Percentiles rank a stretch among this genome's conserved stretches.
These are phyloP conservation scores for Microctenopoma lineatum DNA, from an alignment of 2,797 vertebrate genomes.

Conservation along the genomic window DNA sequence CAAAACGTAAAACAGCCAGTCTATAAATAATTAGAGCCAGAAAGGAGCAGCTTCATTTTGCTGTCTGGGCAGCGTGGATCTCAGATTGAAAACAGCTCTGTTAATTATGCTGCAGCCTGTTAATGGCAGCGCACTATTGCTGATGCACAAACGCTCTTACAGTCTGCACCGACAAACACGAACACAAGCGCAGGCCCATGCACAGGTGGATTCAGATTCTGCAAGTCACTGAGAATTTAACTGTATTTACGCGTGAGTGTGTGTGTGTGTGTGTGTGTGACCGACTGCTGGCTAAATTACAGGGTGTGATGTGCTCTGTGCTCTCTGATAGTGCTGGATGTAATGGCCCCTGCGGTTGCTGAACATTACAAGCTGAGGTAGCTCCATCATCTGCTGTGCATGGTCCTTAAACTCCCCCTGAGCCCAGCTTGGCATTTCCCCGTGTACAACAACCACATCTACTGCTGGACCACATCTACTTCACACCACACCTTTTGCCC, in stretches of 20 bases:
- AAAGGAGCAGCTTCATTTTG: conserved; percentile 80
- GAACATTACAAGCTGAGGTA: conserved; percentile 81
- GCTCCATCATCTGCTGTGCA: conserved; percentile 65
- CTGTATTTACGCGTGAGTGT: conserved; percentile 46
- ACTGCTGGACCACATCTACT: conserved; percentile 43
- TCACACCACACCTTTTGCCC: conserved; percentile 43
- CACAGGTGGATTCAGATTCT: conserved; percentile 62
- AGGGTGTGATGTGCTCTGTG: conserved; percentile 84
- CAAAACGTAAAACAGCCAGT: conserved; percentile 80
- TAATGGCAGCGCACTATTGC: conserved; percentile 68
- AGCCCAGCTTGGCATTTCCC: conserved; percentile 59
- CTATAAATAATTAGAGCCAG: conserved; percentile 84
- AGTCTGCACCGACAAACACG: conserved; percentile 34
- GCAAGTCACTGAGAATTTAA: conserved; percentile 58
- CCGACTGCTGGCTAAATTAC: conserved; percentile 81
- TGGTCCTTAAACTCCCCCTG: conserved; percentile 44
- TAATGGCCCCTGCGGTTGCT: conserved; percentile 80
- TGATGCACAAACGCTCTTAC: conserved; percentile 43
- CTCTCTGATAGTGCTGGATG: conserved; percentile 75
- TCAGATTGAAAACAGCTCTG: conserved; percentile 75
- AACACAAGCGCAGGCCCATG: conserved; percentile 8
- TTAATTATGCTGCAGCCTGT: conserved; percentile 79
- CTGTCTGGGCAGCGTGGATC: conserved; percentile 58
- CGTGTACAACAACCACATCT: conserved; percentile 59
- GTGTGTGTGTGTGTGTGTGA: conserved; percentile 46